Evolutionary conservation across 2,888 invertebrate species (phyloP), one percentile per base, ranked within the genome.

Genomic region (Yponomeuta sedellus): DNA sequence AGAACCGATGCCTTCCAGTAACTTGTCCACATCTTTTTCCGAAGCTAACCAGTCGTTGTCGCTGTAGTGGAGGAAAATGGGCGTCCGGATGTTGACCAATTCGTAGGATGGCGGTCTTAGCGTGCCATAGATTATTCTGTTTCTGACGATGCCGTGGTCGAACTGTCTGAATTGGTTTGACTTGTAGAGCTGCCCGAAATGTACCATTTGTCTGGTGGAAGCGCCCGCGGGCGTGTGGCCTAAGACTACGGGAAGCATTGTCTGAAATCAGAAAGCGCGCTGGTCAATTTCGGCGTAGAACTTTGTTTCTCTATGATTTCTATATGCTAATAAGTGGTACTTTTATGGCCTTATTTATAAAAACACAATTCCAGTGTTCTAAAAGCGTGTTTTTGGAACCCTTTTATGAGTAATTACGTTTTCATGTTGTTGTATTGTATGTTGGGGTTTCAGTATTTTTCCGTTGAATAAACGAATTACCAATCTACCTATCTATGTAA

Each of bases 181-280:
- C 39, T 83, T 85, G 72, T 85, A 85, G 10, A 88, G 70, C 69
- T 92, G 92, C 0, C 88, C 90, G 69, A 83, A 92, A 73, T 93
- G 93, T 10, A 92, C 75, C n/a, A 92, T 69, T 74, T 92, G 92
- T 69, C 84, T 81, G 0, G 88, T 81, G 0, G 92, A 88, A 0
- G 92, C 83, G 1, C 92, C 92, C 0, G 92, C 92, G 61, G 92
- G 92, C 0, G 90, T 87, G 68, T 92, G 92, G 0, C 90, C 91
- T 34, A 92, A 67, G 0, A 92, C 85, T 16, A 91, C 85, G 12
- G 92, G 92, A 2, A 92, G 73, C 87, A 89, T 90, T 0, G 91
- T 91, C 92, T 92, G 82, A 63, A 83, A 85, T 20, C 1, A 20
- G 64, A 68, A 59, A 66, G 40, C 10, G 16, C 16, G 2, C 44